Evolutionary conservation across 2,888 invertebrate species (phyloP), one percentile per base, ranked within the genome.

Genomic region (Eristalis tenax): DNA sequence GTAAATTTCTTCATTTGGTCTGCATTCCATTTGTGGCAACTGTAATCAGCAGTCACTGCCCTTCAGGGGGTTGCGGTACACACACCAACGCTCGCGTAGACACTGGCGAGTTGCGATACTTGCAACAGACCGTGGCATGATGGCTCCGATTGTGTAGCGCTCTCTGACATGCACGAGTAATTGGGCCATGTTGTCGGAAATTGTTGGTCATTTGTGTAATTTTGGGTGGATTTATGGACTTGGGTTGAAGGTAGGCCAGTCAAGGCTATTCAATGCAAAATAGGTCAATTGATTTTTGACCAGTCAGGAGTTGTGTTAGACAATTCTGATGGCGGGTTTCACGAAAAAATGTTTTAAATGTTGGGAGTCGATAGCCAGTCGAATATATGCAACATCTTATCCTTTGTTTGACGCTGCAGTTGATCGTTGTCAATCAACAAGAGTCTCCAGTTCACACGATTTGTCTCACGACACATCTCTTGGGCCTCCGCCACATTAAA

Each of bases 81-180:
- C 28, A 23, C 26, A 8, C 32, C 40, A 4, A 65, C n/a, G 13
- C 18, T 15, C 11, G 3, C 26, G 13, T 4, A 35, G 70, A 65
- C 61, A 70, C 26, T 66, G 11, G 61, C 40, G 61, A 28, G 59
- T 69, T 74, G 85, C 81, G 68, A 77, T 77, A 68, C 76, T 81
- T 81, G 63, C 79, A 77, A 40, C 73, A 77, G 84, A 85, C 84
- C 84, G 75, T 84, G 76, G 56, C 63, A 77, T 57, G 76, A 85
- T 85, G 57, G 28, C 22, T 71, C 66, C 35, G 61, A 85, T 81
- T 73, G 50, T 61, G 22, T 5, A 18, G 5, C 26, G 56, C 26
- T 69, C 64, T 74, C 57, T 75, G 81, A 38, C 74, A 81, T 81
- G 81, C 81, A 74, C 81, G 81, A 81, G 74, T 81, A 81, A 81